A percentile compares a stretch with the other conserved stretches of the same genome.
Conservation (phyloP, 2,797 vertebrate species). For the Iguana delicatissima region DNA sequence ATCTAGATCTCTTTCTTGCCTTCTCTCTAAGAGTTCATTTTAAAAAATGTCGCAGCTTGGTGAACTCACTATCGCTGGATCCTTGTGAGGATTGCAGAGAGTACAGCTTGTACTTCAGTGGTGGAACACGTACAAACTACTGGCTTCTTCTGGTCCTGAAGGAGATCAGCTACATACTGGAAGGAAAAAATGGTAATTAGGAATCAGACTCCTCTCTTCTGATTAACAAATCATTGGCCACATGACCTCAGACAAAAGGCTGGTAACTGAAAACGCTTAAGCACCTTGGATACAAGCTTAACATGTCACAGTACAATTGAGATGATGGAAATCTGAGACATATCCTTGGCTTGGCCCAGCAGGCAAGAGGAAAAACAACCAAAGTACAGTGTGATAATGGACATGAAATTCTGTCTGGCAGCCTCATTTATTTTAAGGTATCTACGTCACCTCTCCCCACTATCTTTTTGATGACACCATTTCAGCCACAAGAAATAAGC, state of each 20-base stretch:
- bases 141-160: constrained; percentile 89
- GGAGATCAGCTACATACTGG: constrained; percentile 89
- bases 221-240: neutral
- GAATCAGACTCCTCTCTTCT: neutral
- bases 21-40: neutral
- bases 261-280: neutral
- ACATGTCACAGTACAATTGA: neutral
- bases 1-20: neutral
- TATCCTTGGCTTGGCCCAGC: neutral
- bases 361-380: neutral
- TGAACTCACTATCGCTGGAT: constrained; percentile 93
- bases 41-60: neutral
- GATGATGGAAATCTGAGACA: constrained; percentile 10
- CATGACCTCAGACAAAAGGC: neutral
- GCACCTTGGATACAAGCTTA: constrained; percentile 20
- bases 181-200: neutral
- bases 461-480: neutral
- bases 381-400: neutral
- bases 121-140: constrained; percentile 90
- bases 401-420: neutral
- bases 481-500: neutral
- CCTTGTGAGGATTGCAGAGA: constrained; percentile 88
- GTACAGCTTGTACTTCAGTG: constrained; percentile 90
- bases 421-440: neutral
- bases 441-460: neutral